Evolutionary conservation across 1,140 invertebrate species (phyloP).

Genomic region (Drosophila kohkoa): DNA sequence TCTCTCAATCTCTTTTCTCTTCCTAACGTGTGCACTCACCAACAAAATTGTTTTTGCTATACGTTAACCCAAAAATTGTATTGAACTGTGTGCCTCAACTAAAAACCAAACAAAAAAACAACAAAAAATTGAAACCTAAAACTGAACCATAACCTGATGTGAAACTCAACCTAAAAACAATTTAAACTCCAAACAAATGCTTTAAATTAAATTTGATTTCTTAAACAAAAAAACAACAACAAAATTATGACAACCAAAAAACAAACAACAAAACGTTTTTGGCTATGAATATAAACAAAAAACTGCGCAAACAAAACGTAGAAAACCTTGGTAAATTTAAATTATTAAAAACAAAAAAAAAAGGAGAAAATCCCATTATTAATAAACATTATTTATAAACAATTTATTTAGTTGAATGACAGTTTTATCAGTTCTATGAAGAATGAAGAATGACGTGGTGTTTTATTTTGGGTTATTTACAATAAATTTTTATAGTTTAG

Average conservation of each 20-base stretch:
- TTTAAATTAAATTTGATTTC: conserved; percentile 57
- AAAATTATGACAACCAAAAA: conserved; percentile 38
- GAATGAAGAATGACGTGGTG: conserved; percentile 45
- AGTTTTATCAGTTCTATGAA: conserved; percentile 17
- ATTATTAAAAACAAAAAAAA: conserved; percentile 32
- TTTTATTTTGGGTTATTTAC: conserved; percentile 16
- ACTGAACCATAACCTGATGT: conserved; percentile 36
- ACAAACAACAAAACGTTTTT: conserved; percentile 54
- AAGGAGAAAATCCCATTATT: conserved; percentile 16
- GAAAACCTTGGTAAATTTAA: conserved; percentile 77
- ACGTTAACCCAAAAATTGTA: conserved; percentile 36
- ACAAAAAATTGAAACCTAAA: conserved; percentile 8
- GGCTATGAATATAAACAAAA: conserved; percentile 37
- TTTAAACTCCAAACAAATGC: conserved; percentile 58
- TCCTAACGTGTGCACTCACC: conserved; percentile 51
- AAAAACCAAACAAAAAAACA: conserved; percentile 6
- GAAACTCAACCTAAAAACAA: conserved; percentile 58
- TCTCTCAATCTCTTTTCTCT: background rate
- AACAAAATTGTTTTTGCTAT: conserved; percentile 48
- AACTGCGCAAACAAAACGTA: conserved; percentile 55
- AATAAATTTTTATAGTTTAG: conserved; percentile 15
- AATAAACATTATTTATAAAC: conserved; percentile 33
- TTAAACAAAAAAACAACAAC: conserved; percentile 30
- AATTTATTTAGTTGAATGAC: conserved; percentile 47
- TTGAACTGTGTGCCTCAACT: conserved; percentile 39